Conservation (phyloP, 2,888 invertebrate species). For the Mellilla xanthometata region DNA sequence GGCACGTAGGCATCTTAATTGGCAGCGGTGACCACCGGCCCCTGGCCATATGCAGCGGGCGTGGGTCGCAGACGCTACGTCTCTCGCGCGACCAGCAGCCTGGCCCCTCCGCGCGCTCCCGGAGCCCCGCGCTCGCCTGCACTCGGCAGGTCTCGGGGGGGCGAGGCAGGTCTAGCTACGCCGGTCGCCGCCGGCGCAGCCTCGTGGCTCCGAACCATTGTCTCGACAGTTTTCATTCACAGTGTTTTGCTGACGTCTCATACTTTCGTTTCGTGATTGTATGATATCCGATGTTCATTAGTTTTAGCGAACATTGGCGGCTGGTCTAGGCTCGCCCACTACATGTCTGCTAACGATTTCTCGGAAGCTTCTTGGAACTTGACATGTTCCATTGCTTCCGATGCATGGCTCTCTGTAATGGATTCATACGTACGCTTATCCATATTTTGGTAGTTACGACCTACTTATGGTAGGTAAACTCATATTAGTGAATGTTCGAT, state of each 20-base stretch:
- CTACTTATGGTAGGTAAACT: too few relatives aligned
- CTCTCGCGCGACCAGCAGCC: conserved; percentile 50
- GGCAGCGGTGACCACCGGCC: conserved; percentile 71
- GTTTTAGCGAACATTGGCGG: conserved; percentile 15
- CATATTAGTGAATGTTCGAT: too few relatives aligned
- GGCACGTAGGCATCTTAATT: conserved; percentile 79
- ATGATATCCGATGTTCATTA: background rate
- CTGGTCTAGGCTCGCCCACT: conserved; percentile 20
- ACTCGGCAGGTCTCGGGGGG: conserved; percentile 22
- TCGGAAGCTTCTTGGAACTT: conserved; percentile 16
- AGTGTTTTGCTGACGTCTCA: conserved; percentile 63
- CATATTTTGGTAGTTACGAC: background rate
- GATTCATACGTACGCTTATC: background rate
- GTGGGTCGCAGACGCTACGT: conserved; percentile 73
- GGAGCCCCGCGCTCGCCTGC: conserved; percentile 13
- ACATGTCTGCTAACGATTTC: conserved; percentile 7
- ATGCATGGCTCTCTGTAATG: conserved; percentile 16
- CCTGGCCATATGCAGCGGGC: conserved; percentile 67
- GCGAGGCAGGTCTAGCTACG: conserved; percentile 40
- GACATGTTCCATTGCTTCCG: conserved; percentile 5
- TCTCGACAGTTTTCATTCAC: conserved; percentile 75
- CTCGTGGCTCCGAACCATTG: conserved; percentile 57
- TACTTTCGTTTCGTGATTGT: conserved; percentile 54
- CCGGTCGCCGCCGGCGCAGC: conserved; percentile 42
- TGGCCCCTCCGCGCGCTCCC: conserved; percentile 37